Evolutionary conservation across 2,888 invertebrate genomes (phyloP).

Genomic region (Druceiella hillmani): DNA sequence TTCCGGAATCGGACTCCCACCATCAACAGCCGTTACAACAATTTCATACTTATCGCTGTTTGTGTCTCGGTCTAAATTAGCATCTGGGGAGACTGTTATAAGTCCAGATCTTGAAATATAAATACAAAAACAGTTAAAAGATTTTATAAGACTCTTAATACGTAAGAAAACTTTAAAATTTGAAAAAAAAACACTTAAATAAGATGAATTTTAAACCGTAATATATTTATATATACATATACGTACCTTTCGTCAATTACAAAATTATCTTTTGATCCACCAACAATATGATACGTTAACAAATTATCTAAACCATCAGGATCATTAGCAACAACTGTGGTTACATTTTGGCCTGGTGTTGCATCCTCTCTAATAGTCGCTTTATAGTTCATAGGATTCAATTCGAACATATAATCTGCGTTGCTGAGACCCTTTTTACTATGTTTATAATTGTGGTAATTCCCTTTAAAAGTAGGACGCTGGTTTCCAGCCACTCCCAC

Average conservation of each 20-base stretch:
- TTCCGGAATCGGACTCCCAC: slow-evolving; percentile 67
- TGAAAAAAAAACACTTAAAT: slow-evolving; percentile 8
- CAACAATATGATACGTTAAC: slow-evolving; percentile 63
- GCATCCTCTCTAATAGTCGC: slow-evolving; percentile 68
- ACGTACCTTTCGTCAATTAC: slow-evolving; percentile 64
- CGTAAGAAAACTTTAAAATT: slow-evolving; percentile 1
- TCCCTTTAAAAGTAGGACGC: slow-evolving; percentile 72
- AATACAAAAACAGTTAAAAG: slow-evolving; percentile 12
- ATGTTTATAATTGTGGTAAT: slow-evolving; percentile 54
- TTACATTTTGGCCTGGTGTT: slow-evolving; percentile 60
- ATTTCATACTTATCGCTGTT: slow-evolving; percentile 65
- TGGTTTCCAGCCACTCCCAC: slow-evolving; percentile 78
- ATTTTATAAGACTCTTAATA: slow-evolving; percentile 4
- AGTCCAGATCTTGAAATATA: slow-evolving; percentile 59
- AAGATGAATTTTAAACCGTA: slow-evolving; percentile 7
- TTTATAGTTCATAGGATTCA: slow-evolving; percentile 66
- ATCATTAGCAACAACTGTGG: slow-evolving; percentile 67
- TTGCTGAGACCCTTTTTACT: slow-evolving; percentile 32
- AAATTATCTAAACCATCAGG: slow-evolving; percentile 71
- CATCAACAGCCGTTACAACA: slow-evolving; percentile 69
- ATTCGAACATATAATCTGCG: slow-evolving; percentile 45
- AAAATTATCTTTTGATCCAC: slow-evolving; percentile 73
- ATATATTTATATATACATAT: slow-evolving; percentile 5
- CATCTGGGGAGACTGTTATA: slow-evolving; percentile 67
- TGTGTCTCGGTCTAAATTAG: slow-evolving; percentile 63